Evolutionary conservation across 2,113 vertebrate genomes (phyloP).

Genomic region (Oreochromis aureus): DNA sequence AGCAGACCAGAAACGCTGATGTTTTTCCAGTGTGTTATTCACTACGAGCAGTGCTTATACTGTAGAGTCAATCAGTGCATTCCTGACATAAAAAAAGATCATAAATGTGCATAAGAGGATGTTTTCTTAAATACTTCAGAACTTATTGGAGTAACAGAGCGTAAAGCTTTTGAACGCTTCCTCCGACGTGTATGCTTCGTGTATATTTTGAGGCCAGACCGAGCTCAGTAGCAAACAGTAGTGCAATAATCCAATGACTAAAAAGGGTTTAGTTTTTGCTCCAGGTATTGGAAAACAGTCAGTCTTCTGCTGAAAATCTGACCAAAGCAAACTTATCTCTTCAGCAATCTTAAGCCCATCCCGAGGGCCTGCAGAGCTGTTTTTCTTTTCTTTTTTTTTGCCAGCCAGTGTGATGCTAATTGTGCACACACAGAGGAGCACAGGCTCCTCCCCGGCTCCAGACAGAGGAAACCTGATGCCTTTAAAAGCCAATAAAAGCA

Average conservation of each 20-base stretch:
- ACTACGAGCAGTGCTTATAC: background rate
- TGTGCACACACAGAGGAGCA: background rate
- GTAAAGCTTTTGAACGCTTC: background rate
- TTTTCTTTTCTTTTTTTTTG: background rate
- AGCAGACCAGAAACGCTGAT: background rate
- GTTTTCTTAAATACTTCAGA: background rate
- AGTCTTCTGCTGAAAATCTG: constrained; percentile 15
- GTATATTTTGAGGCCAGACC: background rate
- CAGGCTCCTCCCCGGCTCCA: constrained; percentile 61
- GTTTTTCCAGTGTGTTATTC: background rate
- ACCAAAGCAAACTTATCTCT: constrained; percentile 54
- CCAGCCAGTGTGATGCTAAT: constrained; percentile 47
- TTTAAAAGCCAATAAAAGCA: constrained; percentile 74
- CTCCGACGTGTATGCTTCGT: background rate
- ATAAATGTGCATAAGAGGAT: background rate
- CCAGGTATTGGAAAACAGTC: constrained; percentile 36
- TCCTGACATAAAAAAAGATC: background rate
- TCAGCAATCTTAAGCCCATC: constrained; percentile 56
- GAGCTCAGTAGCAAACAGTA: background rate
- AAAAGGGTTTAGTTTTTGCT: constrained; percentile 14
- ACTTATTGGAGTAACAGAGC: background rate
- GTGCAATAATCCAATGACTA: background rate
- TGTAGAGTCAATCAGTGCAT: background rate
- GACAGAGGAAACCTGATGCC: constrained; percentile 66
- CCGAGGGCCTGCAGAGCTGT: constrained; percentile 26